A percentile compares a stretch with the other conserved stretches of the same genome.
These are phyloP conservation scores for Tenodera sinensis DNA, from an alignment of 2,888 invertebrate genomes.

Conservation along the genomic window DNA sequence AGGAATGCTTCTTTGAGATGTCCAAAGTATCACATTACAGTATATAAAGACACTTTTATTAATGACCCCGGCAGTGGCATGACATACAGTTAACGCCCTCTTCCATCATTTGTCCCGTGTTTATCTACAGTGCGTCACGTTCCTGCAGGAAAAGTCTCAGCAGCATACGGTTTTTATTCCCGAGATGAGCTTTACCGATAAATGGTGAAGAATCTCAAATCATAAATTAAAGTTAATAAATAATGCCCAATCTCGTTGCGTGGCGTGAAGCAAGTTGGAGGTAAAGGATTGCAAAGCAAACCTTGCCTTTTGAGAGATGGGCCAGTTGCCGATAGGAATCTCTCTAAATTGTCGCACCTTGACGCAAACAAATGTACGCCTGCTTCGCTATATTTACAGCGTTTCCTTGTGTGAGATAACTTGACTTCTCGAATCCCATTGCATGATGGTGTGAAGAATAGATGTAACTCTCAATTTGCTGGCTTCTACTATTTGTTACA, in stretches of 20 bases:
- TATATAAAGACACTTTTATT: not conserved
- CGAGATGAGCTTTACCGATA: not conserved
- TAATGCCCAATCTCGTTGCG: not conserved
- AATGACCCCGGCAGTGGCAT: not conserved
- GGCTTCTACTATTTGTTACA: not conserved
- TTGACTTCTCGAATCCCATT: not conserved
- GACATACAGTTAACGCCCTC: not conserved
- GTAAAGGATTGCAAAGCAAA: not conserved
- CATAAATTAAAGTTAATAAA: not conserved
- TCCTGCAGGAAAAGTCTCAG: not conserved
- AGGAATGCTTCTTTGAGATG: not conserved
- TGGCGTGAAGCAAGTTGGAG: not conserved
- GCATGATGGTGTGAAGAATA: not conserved
- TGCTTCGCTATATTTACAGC: not conserved
- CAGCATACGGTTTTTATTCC: not conserved
- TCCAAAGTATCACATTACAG: not conserved
- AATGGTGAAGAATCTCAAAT: not conserved
- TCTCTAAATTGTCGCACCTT: conserved; percentile 2
- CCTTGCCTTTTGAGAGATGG: not conserved
- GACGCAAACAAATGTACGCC: not conserved
- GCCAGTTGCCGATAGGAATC: not conserved
- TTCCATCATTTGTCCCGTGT: not conserved
- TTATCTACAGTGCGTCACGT: not conserved
- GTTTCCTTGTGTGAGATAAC: not conserved
- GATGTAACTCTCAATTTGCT: not conserved